Percentiles rank a stretch among this genome's conserved stretches.
These are phyloP conservation scores for Gambusia yucatana DNA, from an alignment of 2,797 vertebrate genomes.

Conservation along the genomic window DNA sequence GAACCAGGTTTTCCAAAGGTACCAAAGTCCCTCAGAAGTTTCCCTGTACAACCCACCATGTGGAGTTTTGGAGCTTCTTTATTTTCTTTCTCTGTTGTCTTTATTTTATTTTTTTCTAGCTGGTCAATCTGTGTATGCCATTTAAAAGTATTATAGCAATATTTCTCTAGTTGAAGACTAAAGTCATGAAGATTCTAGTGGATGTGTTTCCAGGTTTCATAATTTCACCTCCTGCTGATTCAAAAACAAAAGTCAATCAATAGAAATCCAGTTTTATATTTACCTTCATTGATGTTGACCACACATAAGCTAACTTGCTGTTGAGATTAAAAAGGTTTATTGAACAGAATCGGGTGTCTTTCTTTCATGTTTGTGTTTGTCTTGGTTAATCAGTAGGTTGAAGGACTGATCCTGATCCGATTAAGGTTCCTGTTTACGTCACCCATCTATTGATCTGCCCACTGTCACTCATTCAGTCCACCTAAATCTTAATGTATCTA, in stretches of 20 bases:
- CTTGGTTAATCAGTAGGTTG: neutral
- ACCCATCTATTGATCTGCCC: neutral
- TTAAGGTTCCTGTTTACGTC: neutral
- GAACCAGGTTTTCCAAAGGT: constrained; percentile 86
- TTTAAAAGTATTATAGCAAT: constrained; percentile 97
- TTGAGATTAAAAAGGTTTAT: constrained; percentile 87
- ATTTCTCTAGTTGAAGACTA: constrained; percentile 86
- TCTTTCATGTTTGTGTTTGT: constrained; percentile 2
- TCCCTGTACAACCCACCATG: constrained; percentile 76
- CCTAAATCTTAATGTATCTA: neutral
- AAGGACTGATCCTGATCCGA: neutral
- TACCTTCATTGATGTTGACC: constrained; percentile 85
- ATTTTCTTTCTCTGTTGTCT: constrained; percentile 72
- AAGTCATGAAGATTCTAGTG: constrained; percentile 81
- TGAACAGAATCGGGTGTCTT: constrained; percentile 60
- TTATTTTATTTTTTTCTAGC: constrained; percentile 41
- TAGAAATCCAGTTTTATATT: constrained; percentile 82
- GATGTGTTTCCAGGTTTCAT: constrained; percentile 80
- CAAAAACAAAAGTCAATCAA: constrained; percentile 68
- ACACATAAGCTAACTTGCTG: constrained; percentile 90
- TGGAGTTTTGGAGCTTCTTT: constrained; percentile 79
- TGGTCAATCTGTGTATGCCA: constrained; percentile 83
- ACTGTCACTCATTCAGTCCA: neutral
- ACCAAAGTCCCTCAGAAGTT: constrained; percentile 94
- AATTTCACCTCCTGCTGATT: constrained; percentile 81